A percentile compares a stretch with the other conserved stretches of the same genome.
Conservation (phyloP, 2,113 vertebrate genomes). For the Pavo muticus region DNA sequence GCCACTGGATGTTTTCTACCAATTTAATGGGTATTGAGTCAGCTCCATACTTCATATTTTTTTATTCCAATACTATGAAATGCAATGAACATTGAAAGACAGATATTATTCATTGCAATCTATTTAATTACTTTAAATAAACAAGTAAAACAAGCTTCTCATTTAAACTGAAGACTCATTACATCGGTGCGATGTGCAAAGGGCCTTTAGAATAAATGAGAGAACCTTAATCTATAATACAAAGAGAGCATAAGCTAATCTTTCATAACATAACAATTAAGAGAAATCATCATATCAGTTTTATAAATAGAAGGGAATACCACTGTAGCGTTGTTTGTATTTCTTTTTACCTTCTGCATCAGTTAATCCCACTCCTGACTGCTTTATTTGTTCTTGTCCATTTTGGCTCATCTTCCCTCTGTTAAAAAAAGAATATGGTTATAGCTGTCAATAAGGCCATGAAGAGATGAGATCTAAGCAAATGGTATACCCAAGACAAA, state of each 20-base stretch:
- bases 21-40: background rate
- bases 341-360: slow-evolving; percentile 90
- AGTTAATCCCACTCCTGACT: slow-evolving; percentile 78
- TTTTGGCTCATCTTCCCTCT: slow-evolving; percentile 93
- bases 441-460: background rate
- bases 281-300: background rate
- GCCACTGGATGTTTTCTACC: background rate
- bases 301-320: background rate
- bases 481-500: background rate
- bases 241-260: background rate
- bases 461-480: background rate
- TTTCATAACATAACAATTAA: background rate
- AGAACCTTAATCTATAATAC: background rate
- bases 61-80: background rate
- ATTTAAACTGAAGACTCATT: slow-evolving; percentile 21
- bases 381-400: slow-evolving; percentile 84
- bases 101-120: background rate
- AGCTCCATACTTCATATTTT: background rate
- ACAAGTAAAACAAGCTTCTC: background rate
- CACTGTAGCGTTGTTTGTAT: slow-evolving; percentile 1
- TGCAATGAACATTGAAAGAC: background rate
- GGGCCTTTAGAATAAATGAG: background rate
- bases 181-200: background rate
- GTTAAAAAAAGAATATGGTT: slow-evolving; percentile 47
- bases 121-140: background rate